These are phyloP conservation scores for Phthorimaea operculella DNA, from an alignment of 1,140 invertebrate species.

Conservation along the genomic window DNA sequence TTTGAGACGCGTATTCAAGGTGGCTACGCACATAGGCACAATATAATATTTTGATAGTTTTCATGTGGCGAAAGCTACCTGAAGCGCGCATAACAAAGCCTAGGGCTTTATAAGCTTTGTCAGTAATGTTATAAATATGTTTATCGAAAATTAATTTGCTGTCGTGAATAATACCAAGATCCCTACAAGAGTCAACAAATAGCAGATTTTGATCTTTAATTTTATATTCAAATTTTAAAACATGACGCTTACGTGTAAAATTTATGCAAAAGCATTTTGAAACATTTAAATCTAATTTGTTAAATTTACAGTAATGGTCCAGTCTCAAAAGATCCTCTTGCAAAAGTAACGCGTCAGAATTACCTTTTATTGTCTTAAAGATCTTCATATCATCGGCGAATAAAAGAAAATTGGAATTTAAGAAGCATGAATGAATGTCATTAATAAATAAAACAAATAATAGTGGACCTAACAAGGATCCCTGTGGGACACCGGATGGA, in stretches of 20 bases:
- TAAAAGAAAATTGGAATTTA: constrained; percentile 11
- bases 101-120: constrained; percentile 4
- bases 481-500: constrained; percentile 18
- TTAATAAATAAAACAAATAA: constrained; percentile 11
- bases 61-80: neutral
- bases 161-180: constrained; percentile 6
- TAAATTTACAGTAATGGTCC: neutral
- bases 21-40: constrained; percentile 8
- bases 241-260: neutral
- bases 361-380: neutral
- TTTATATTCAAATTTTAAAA: neutral
- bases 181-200: neutral
- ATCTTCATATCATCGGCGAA: constrained; percentile 15
- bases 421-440: constrained; percentile 5
- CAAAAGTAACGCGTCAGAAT: neutral
- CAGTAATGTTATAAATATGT: neutral
- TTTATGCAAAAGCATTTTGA: constrained; percentile 6
- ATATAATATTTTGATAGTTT: constrained; percentile 9
- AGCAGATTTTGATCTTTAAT: neutral
- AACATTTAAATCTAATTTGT: constrained; percentile 5
- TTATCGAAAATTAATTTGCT: constrained; percentile 3
- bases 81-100: constrained; percentile 6
- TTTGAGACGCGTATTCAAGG: constrained; percentile 8
- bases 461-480: constrained; percentile 11
- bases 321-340: neutral